These are phyloP conservation scores for Drosophila kohkoa DNA, from an alignment of 1,140 invertebrate genomes.

Conservation along the genomic window DNA sequence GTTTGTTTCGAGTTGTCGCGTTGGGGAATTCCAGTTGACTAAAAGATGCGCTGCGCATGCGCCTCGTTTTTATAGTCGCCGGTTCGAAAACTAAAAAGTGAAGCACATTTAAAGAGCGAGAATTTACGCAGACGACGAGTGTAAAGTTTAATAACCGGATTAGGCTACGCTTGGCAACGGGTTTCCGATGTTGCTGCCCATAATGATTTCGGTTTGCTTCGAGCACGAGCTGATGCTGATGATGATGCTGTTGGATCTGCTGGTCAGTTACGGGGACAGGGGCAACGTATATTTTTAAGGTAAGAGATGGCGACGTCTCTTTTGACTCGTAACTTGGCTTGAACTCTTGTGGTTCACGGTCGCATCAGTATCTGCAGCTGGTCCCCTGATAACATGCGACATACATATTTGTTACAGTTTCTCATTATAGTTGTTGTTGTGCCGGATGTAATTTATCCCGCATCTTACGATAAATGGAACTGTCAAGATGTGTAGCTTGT, in stretches of 20 bases:
- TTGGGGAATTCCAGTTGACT: slow-evolving; percentile 61
- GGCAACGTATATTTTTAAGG: slow-evolving; percentile 24
- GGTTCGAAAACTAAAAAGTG: slow-evolving; percentile 40
- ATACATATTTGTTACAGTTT: background rate
- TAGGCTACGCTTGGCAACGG: slow-evolving; percentile 53
- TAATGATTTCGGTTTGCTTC: slow-evolving; percentile 39
- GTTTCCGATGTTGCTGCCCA: slow-evolving; percentile 33
- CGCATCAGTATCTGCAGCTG: slow-evolving; percentile 14
- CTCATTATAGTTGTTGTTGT: background rate
- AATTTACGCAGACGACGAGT: slow-evolving; percentile 56
- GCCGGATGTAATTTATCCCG: slow-evolving; percentile 36
- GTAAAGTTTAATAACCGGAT: slow-evolving; percentile 82
- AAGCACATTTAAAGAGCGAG: slow-evolving; percentile 43
- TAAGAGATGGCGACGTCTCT: background rate
- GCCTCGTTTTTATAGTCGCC: slow-evolving; percentile 60
- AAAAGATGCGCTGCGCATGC: slow-evolving; percentile 74
- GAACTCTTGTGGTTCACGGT: slow-evolving; percentile 48
- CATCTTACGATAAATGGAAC: slow-evolving; percentile 11
- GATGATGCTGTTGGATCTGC: slow-evolving; percentile 17
- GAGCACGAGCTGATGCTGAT: slow-evolving; percentile 32
- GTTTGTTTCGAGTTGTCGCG: slow-evolving; percentile 40
- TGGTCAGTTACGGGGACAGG: slow-evolving; percentile 38
- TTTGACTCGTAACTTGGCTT: slow-evolving; percentile 6
- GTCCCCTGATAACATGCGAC: slow-evolving; percentile 19
- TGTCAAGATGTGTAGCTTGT: slow-evolving; percentile 6